Conservation (phyloP, 2,888 invertebrate genomes). For the Hydriomena furcata region DNA sequence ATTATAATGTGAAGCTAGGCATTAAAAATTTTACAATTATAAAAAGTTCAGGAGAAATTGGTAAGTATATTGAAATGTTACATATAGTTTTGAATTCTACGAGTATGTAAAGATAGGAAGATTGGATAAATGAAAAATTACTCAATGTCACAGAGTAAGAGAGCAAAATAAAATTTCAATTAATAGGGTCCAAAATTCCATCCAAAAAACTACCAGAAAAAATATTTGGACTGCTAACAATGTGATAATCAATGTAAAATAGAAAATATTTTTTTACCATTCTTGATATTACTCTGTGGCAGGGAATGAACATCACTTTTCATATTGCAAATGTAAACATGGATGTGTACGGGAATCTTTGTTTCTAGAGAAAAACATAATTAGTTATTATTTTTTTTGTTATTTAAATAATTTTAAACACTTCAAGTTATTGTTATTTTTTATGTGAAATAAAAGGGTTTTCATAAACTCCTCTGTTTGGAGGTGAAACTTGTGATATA, state of each 20-base stretch:
- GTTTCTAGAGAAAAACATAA: conserved; percentile 79
- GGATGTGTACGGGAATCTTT: conserved; percentile 82
- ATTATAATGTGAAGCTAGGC: conserved; percentile 62
- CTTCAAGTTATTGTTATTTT: conserved; percentile 42
- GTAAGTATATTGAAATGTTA: conserved; percentile 69
- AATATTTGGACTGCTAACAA: conserved; percentile 69
- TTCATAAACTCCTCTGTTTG: conserved; percentile 54
- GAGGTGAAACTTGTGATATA: conserved; percentile 74
- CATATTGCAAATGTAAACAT: conserved; percentile 63
- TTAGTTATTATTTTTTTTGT: conserved; percentile 57
- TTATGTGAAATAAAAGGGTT: conserved; percentile 42
- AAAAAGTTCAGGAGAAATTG: conserved; percentile 62
- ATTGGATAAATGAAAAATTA: conserved; percentile 56
- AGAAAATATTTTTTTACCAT: conserved; percentile 66
- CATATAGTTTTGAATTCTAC: conserved; percentile 67
- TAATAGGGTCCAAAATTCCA: conserved; percentile 81
- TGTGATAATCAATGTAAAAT: conserved; percentile 70
- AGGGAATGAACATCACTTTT: conserved; percentile 56
- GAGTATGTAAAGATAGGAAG: conserved; percentile 62
- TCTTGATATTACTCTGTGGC: conserved; percentile 70
- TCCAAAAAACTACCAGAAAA: conserved; percentile 67
- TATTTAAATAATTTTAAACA: conserved; percentile 35
- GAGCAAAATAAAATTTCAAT: conserved; percentile 60
- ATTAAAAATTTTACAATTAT: conserved; percentile 65
- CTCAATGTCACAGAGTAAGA: conserved; percentile 71